Conservation (phyloP, 2,113 vertebrate species). For the Pipra filicauda region DNA sequence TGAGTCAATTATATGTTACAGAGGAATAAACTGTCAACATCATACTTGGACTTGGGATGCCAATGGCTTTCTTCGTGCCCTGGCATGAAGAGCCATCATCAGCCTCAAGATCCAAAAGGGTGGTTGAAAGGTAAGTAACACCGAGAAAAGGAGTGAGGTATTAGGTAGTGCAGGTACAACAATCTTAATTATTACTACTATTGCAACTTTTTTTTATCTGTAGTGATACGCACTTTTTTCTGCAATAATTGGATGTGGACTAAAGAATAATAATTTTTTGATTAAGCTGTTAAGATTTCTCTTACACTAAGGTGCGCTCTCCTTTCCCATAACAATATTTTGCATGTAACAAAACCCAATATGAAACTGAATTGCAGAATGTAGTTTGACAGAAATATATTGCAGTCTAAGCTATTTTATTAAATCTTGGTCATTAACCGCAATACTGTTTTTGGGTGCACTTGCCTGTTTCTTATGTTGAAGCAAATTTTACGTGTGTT, state of each 20-base stretch:
- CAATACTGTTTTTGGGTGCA: background rate
- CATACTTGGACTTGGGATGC: fast-evolving
- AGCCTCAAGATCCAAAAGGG: fast-evolving
- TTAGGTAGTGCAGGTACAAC: background rate
- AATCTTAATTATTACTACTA: background rate
- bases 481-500: background rate
- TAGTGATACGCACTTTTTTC: background rate
- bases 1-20: background rate
- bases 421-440: background rate
- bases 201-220: background rate
- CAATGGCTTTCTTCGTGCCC: background rate
- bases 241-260: background rate
- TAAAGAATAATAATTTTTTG: background rate
- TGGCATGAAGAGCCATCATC: fast-evolving
- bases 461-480: background rate
- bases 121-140: background rate
- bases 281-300: background rate
- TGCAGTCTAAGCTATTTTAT: background rate
- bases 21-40: background rate
- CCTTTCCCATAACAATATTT: background rate
- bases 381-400: background rate
- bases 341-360: background rate
- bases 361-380: background rate
- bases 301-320: background rate
- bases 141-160: background rate